Conservation (phyloP, 2,888 invertebrate genomes). For the Ypsolopha scabrella region DNA sequence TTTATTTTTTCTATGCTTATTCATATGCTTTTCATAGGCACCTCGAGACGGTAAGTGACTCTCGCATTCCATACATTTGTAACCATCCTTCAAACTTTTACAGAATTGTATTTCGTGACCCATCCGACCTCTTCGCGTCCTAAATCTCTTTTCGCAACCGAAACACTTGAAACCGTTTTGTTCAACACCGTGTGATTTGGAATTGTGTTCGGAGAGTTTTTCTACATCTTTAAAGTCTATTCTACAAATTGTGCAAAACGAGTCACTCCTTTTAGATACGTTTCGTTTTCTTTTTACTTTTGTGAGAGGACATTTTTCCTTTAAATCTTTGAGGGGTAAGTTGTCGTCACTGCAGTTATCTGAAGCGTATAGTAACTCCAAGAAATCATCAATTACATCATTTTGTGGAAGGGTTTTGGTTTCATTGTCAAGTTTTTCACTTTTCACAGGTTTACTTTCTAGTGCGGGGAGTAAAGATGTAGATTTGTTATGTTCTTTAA, state of each 20-base stretch:
- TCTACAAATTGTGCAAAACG: conserved; percentile 44
- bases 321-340: conserved; percentile 5
- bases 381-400: conserved; percentile 11
- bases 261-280: conserved; percentile 22
- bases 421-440: conserved; percentile 12
- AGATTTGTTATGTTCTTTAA: conserved; percentile 4
- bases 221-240: conserved; percentile 27
- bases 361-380: conserved; percentile 13
- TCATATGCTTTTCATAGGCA: conserved; percentile 39
- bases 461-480: not conserved
- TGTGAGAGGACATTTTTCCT: conserved; percentile 1
- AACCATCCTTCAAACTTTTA: conserved; percentile 44
- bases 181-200: conserved; percentile 36
- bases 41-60: conserved; percentile 35
- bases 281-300: conserved; percentile 17
- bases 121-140: conserved; percentile 29
- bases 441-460: conserved; percentile 11
- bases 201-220: conserved; percentile 29
- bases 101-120: conserved; percentile 45
- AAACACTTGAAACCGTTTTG: conserved; percentile 41
- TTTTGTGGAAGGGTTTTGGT: conserved; percentile 5
- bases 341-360: conserved; percentile 13
- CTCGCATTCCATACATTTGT: conserved; percentile 40
- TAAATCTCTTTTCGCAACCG: conserved; percentile 47
- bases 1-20: conserved; percentile 34